These are phyloP conservation scores for Listrodromus nycthemerus DNA, from an alignment of 2,888 invertebrate genomes.

Conservation along the genomic window DNA sequence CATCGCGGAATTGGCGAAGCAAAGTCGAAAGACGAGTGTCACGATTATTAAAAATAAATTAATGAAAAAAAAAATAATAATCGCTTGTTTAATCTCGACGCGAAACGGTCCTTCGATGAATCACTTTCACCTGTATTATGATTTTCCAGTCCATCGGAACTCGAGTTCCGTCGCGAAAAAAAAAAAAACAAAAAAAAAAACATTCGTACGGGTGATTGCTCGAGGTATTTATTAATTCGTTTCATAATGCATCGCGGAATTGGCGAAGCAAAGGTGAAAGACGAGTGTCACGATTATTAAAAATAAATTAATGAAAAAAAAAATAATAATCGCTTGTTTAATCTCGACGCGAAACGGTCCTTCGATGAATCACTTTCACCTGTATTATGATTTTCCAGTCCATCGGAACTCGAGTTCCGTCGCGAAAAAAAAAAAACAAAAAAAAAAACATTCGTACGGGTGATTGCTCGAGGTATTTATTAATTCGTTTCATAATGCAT, in stretches of 20 bases:
- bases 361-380: too few species aligned
- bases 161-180: neutral
- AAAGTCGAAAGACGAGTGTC: neutral
- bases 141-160: too few species aligned
- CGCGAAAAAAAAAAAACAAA: neutral
- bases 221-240: neutral
- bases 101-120: too few species aligned
- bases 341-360: too few species aligned
- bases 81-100: too few species aligned
- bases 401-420: neutral
- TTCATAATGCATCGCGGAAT: neutral
- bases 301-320: too few species aligned
- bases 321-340: too few species aligned
- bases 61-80: too few species aligned
- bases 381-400: too few species aligned
- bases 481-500: slow-evolving; percentile 1
- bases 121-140: too few species aligned
- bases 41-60: too few species aligned
- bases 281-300: slow-evolving; percentile 1
- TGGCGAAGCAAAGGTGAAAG: neutral
- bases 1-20: neutral
- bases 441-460: neutral
- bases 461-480: neutral
- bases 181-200: too few species aligned
- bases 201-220: neutral